Base-by-base conservation (phyloP, 1,140 invertebrate genomes). In the Drosophila sp. region DNA sequence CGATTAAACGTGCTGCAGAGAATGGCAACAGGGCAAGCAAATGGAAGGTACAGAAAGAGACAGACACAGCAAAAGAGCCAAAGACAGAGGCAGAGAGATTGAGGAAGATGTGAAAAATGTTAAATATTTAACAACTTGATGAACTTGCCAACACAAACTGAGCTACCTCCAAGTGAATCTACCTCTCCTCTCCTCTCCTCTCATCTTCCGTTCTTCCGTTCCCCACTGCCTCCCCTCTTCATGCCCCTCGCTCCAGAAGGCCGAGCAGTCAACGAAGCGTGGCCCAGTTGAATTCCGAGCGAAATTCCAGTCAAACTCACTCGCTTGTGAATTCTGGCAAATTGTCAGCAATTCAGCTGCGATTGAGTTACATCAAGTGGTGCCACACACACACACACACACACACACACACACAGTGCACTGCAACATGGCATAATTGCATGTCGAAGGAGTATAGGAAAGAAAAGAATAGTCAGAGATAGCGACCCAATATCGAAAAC, bases 401-500 rank as follows among this genome's bases (percentile, higher is more conserved):
- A 76, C 38, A 59, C 38, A 57, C 54, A 51, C 18, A 38, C 38
- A 56, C 46, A 69, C 11, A 48, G 59, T 76, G 75, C 62, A 86
- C 76, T 78, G 75, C 66, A 54, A 82, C 80, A 70, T 69, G 78
- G 32, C 59, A 82, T 86, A 87, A 86, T 87, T 76, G 76, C 71
- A 62, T 65, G 46, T n/a, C 50, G 41, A 66, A 38, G 25, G 29
- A n/a, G 63, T 32, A 56, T n/a, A n/a, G n/a, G n/a, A n/a, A 54
- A 43, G 50, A 18, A 27, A 3, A 57, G 57, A 40, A 21, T 57
- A 62, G 40, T 3, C 7, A 16, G 8, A 45, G 11, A 46, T 3
- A 46, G 32, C 14, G 36, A 50, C 27, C 46, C 45, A 48, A 48
- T n/a, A n/a, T 21, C 21, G 21, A 21, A 21, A 50, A 50, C 27